phyloP scores from a whole-genome alignment of 2,113 vertebrate species.

The Danionella cerebrum region DNA sequence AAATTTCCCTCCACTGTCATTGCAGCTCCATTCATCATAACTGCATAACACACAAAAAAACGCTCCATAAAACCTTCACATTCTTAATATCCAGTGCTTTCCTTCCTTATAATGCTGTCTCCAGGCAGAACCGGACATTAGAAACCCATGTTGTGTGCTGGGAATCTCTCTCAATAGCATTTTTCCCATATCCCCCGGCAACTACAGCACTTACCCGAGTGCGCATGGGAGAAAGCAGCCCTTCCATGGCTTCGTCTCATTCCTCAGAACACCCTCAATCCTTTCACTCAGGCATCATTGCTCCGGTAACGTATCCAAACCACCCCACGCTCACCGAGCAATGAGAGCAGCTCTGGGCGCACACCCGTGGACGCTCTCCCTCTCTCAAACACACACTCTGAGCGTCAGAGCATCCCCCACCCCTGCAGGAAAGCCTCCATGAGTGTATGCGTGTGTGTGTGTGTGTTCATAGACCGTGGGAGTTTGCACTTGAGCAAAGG shows the following conservation, averaged over 20 bases:
- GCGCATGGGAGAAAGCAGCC: constrained; percentile 69
- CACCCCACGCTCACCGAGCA: constrained; percentile 20
- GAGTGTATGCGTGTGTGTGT: constrained; percentile 25
- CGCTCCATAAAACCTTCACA: neutral
- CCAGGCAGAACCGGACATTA: constrained; percentile 32
- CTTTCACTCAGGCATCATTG: constrained; percentile 25
- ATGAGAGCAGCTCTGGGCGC: constrained; percentile 5
- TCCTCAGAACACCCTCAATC: constrained; percentile 28
- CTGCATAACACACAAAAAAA: neutral
- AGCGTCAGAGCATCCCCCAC: constrained; percentile 21
- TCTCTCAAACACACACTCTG: constrained; percentile 27
- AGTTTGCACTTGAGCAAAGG: constrained; percentile 26
- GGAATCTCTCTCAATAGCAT: constrained; percentile 25
- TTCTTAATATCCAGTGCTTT: constrained; percentile 4
- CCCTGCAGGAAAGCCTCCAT: constrained; percentile 19
- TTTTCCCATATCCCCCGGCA: constrained; percentile 48
- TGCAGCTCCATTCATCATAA: no score
- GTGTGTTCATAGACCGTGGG: constrained; percentile 4
- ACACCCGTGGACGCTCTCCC: constrained; percentile 1
- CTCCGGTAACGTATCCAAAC: constrained; percentile 32
- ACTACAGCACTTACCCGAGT: constrained; percentile 63
- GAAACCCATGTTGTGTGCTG: neutral
- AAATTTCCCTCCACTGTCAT: no score
- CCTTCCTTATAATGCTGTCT: constrained; percentile 17
- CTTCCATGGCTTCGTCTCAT: constrained; percentile 58